Conservation (phyloP, 2,113 vertebrate genomes). For the Pionites leucogaster region DNA sequence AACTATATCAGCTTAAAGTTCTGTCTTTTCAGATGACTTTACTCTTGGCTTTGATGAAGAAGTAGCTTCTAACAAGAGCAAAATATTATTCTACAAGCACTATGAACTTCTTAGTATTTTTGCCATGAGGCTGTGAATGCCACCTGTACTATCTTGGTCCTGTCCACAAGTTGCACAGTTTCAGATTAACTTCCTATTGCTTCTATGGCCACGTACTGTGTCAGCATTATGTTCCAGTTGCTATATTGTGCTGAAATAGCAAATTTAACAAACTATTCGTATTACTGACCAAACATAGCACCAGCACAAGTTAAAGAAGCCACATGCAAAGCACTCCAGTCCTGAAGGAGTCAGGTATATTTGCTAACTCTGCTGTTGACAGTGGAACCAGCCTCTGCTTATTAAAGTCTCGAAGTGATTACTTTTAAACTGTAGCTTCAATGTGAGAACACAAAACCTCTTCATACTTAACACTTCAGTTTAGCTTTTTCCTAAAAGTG, state of each 20-base stretch:
- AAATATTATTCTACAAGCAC: neutral
- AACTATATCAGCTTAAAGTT: neutral
- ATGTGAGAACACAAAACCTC: neutral
- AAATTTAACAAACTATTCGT: neutral
- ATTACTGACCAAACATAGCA: neutral
- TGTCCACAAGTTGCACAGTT: neutral
- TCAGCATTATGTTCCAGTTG: neutral
- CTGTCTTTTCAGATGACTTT: neutral
- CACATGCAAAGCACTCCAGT: neutral
- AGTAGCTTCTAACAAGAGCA: neutral
- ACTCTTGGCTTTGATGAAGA: neutral
- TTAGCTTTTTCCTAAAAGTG: neutral
- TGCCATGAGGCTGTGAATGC: neutral
- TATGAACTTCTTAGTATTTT: neutral
- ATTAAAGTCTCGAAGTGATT: neutral
- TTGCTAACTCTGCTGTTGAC: rapidly evolving
- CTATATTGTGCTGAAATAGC: neutral
- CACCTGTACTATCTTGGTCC: neutral
- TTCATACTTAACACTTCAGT: neutral
- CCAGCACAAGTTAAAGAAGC: neutral
- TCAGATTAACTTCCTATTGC: neutral
- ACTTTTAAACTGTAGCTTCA: neutral
- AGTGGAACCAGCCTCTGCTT: neutral
- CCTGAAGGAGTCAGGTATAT: neutral
- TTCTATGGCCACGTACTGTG: neutral